A percentile compares a stretch with the other conserved stretches of the same genome.
phyloP scores from a whole-genome alignment of 2,113 vertebrate genomes.

The Muscicapa adusta region DNA sequence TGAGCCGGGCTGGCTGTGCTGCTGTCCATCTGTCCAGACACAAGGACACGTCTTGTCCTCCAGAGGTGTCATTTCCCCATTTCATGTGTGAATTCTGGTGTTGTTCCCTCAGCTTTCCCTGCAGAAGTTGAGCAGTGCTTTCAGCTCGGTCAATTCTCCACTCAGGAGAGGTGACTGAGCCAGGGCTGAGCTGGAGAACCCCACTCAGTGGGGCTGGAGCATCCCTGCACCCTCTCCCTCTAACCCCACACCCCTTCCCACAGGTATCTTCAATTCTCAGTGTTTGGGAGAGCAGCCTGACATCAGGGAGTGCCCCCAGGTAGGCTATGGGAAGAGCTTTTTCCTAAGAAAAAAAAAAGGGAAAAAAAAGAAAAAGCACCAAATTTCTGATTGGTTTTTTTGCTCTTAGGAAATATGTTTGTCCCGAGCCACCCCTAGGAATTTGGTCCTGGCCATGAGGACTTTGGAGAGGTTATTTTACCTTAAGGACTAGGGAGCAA shows the following conservation, averaged over 20 bases:
- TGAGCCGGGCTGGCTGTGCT: rapidly evolving
- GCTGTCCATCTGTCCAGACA: not conserved
- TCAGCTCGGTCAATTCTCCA: not conserved
- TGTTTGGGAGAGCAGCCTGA: not conserved
- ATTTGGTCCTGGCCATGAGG: not conserved
- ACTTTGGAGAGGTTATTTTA: not conserved
- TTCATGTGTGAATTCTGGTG: not conserved
- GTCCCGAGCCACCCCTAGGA: not conserved
- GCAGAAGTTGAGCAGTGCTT: not conserved
- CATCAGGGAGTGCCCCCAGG: not conserved
- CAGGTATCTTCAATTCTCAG: not conserved
- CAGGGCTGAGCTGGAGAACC: not conserved
- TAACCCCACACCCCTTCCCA: rapidly evolving
- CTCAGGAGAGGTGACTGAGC: rapidly evolving
- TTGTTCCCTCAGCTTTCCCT: not conserved
- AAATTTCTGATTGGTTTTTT: not conserved
- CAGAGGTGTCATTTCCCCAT: rapidly evolving
- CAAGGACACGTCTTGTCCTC: not conserved
- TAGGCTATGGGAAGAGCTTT: not conserved
- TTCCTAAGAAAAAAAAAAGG: not conserved
- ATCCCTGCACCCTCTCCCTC: not conserved
- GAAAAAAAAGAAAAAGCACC: rapidly evolving
- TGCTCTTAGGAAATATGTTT: not conserved
- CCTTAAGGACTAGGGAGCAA: not conserved
- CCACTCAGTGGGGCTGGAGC: not conserved